Conservation (phyloP, 2,888 invertebrate genomes). For the Glaucopsyche alexis region DNA sequence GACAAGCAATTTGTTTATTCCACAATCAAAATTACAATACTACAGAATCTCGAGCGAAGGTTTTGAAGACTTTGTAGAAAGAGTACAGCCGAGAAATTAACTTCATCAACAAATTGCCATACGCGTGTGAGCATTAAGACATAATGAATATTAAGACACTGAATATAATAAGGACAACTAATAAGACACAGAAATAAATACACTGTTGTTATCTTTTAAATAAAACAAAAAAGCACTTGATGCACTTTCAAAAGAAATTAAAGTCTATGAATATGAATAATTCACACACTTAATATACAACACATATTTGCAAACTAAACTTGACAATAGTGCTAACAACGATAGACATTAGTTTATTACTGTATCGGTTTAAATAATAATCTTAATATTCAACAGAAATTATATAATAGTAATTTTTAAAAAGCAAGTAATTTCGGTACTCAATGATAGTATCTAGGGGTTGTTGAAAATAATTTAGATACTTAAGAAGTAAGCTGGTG, state of each 20-base stretch:
- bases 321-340: constrained; percentile 67
- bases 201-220: constrained; percentile 50
- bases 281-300: constrained; percentile 73
- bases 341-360: constrained; percentile 27
- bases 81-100: not conserved
- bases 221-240: constrained; percentile 64
- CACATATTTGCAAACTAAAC: constrained; percentile 75
- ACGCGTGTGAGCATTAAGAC: constrained; percentile 43
- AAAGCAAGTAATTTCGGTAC: constrained; percentile 25
- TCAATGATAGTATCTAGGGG: not conserved
- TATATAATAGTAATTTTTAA: constrained; percentile 8
- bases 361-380: constrained; percentile 9
- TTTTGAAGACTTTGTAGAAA: not conserved
- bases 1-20: constrained; percentile 55
- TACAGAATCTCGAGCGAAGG: not conserved
- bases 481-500: constrained; percentile 19
- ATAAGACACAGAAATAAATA: constrained; percentile 72
- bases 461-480: constrained; percentile 13
- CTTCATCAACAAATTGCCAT: constrained; percentile 51
- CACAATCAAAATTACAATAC: not conserved
- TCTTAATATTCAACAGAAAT: not conserved
- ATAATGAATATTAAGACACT: constrained; percentile 69
- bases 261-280: constrained; percentile 59
- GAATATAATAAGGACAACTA: constrained; percentile 73
- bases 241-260: constrained; percentile 53